Percentiles rank a stretch among this genome's conserved stretches.
Evolutionary conservation across 2,888 invertebrate species (phyloP).

Genomic region (Heliconius charithonia): DNA sequence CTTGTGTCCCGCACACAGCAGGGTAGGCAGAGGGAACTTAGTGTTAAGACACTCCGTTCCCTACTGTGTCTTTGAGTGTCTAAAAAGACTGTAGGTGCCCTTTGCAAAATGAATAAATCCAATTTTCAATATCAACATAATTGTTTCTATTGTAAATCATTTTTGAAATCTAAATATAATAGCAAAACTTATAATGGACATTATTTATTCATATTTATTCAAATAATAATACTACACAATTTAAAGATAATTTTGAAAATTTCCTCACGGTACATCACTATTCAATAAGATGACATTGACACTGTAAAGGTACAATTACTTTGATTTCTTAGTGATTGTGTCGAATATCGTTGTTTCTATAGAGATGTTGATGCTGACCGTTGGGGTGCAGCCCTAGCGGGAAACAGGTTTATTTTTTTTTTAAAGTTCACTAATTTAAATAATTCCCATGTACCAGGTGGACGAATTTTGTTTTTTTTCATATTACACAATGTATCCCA

Average conservation of each 20-base stretch:
- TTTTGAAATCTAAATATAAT: neutral
- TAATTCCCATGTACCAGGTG: conserved; percentile 63
- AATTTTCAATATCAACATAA: neutral
- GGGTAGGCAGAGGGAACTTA: too few species aligned
- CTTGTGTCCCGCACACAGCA: too few species aligned
- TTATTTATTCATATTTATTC: neutral
- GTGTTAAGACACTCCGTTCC: too few species aligned
- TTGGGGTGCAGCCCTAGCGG: conserved; percentile 55
- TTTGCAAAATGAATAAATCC: neutral
- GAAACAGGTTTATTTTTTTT: conserved; percentile 64
- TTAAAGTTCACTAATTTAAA: conserved; percentile 72
- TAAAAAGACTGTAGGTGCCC: too few species aligned
- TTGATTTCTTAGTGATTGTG: conserved; percentile 27
- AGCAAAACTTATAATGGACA: neutral
- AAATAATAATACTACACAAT: neutral
- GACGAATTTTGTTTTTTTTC: conserved; percentile 31
- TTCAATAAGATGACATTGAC: conserved; percentile 15
- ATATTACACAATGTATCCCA: neutral
- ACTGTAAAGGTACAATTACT: conserved; percentile 8
- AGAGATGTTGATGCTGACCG: conserved; percentile 47
- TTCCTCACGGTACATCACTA: neutral
- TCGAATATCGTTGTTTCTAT: conserved; percentile 35
- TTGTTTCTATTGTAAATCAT: neutral
- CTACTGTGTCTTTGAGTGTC: too few species aligned
- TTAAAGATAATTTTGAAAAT: neutral